A percentile compares a stretch with the other conserved stretches of the same genome.
Conservation (phyloP, 2,888 invertebrate genomes). For the Phengaris arion region DNA sequence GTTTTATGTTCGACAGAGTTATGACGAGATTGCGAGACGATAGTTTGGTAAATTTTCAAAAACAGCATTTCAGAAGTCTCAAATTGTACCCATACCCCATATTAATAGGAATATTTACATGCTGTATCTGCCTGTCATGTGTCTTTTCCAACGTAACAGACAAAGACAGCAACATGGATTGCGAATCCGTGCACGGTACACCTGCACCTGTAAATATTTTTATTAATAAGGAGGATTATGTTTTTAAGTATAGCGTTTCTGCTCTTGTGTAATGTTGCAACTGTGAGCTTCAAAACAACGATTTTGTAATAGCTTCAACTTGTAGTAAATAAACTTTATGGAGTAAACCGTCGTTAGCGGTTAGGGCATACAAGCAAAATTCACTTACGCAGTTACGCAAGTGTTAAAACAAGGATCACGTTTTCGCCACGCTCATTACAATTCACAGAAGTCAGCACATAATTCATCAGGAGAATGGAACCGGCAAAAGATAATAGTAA, state of each 20-base stretch:
- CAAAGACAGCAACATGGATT: too few relatives aligned
- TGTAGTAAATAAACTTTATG: background rate
- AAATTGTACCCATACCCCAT: background rate
- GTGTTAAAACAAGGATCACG: slow-evolving; percentile 19
- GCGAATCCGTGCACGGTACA: background rate
- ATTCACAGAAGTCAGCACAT: slow-evolving; percentile 69
- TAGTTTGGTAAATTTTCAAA: background rate
- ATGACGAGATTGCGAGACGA: slow-evolving; percentile 25
- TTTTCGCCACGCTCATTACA: slow-evolving; percentile 44
- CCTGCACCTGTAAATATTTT: too few relatives aligned
- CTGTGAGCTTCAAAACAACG: too few relatives aligned
- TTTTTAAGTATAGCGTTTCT: too few relatives aligned
- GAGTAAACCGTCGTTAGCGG: background rate
- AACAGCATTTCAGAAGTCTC: background rate
- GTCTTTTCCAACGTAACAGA: too few relatives aligned
- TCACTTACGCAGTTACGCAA: background rate
- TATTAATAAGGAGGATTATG: too few relatives aligned
- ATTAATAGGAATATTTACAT: too few relatives aligned
- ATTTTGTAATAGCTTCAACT: too few relatives aligned
- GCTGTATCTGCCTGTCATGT: too few relatives aligned
- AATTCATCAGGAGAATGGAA: slow-evolving; percentile 69
- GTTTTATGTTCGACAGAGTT: slow-evolving; percentile 52
- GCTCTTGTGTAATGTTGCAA: too few relatives aligned
- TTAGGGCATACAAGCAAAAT: background rate
- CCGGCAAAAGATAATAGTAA: slow-evolving; percentile 70